Conservation (phyloP, 1,140 invertebrate genomes). For the Marisa cornuarietis region DNA sequence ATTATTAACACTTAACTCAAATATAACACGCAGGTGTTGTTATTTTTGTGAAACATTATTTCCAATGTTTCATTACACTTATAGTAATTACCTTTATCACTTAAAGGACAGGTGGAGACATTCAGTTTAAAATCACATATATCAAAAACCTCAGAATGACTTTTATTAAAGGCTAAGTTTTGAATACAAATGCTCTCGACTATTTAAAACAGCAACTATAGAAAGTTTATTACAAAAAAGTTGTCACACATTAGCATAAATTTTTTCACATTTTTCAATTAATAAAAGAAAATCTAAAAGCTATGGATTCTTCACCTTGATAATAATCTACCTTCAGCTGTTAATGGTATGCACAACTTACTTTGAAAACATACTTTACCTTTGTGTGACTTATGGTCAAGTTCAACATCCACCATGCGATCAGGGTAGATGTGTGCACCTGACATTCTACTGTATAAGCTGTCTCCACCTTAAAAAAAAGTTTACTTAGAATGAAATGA, state of each 20-base stretch:
- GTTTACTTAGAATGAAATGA: not conserved
- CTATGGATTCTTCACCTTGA: not conserved
- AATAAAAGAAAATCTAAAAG: not conserved
- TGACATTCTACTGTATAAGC: constrained; percentile 50
- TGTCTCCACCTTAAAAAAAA: constrained; percentile 47
- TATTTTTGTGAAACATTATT: too few species aligned
- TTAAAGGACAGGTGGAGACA: too few species aligned
- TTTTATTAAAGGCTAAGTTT: too few species aligned
- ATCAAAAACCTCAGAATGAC: too few species aligned
- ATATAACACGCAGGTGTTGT: too few species aligned
- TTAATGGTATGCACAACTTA: not conserved
- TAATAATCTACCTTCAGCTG: not conserved
- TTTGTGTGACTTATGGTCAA: constrained; percentile 54
- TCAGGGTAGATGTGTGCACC: constrained; percentile 47
- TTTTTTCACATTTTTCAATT: not conserved
- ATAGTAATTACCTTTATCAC: too few species aligned
- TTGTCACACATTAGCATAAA: not conserved
- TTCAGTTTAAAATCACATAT: too few species aligned
- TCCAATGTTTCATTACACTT: too few species aligned
- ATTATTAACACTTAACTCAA: too few species aligned
- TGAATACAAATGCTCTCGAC: too few species aligned
- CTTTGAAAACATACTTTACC: constrained; percentile 32
- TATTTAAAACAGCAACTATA: too few species aligned
- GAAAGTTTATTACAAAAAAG: not conserved
- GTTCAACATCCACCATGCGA: constrained; percentile 46